A percentile compares a stretch with the other conserved stretches of the same genome.
phyloP scores from a whole-genome alignment of 2,797 vertebrate genomes.

The Oryzias sinensis region DNA sequence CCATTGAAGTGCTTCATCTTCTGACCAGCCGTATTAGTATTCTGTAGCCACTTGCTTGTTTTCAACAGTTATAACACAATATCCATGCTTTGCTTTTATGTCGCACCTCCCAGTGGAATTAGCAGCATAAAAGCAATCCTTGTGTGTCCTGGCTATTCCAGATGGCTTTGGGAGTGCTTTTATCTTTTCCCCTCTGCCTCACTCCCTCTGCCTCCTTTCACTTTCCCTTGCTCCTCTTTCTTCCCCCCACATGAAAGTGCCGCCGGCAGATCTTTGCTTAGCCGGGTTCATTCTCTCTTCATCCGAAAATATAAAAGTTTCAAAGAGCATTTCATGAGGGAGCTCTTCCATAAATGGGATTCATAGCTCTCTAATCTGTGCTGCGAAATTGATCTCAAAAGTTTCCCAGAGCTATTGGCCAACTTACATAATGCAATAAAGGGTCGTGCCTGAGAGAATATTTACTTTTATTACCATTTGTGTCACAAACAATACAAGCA shows the following conservation, averaged over 20 bases:
- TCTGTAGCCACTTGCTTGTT: slow-evolving; percentile 77
- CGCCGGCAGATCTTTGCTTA: slow-evolving; percentile 79
- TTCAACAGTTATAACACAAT: slow-evolving; percentile 82
- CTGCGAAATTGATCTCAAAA: slow-evolving; percentile 84
- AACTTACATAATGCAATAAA: slow-evolving; percentile 81
- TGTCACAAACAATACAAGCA: slow-evolving; percentile 65
- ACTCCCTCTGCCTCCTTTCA: slow-evolving; percentile 63
- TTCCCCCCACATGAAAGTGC: slow-evolving; percentile 77
- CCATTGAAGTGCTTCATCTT: slow-evolving; percentile 58
- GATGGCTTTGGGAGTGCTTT: slow-evolving; percentile 82
- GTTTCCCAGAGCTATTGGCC: slow-evolving; percentile 80
- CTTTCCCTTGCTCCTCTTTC: slow-evolving; percentile 59
- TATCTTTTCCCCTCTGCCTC: slow-evolving; percentile 72
- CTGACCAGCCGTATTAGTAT: slow-evolving; percentile 74
- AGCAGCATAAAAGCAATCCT: slow-evolving; percentile 80
- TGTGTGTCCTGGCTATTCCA: slow-evolving; percentile 83
- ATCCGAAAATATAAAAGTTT: slow-evolving; percentile 80
- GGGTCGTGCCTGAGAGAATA: slow-evolving; percentile 71
- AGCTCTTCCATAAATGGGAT: slow-evolving; percentile 83
- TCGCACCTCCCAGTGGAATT: slow-evolving; percentile 80
- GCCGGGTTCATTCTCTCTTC: slow-evolving; percentile 78
- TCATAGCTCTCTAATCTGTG: slow-evolving; percentile 84
- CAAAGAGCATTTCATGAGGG: slow-evolving; percentile 82
- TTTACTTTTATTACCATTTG: slow-evolving; percentile 78
- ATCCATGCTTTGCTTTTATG: slow-evolving; percentile 80